Base-by-base conservation (phyloP, 2,797 vertebrate genomes). In the Aythya fuligula region DNA sequence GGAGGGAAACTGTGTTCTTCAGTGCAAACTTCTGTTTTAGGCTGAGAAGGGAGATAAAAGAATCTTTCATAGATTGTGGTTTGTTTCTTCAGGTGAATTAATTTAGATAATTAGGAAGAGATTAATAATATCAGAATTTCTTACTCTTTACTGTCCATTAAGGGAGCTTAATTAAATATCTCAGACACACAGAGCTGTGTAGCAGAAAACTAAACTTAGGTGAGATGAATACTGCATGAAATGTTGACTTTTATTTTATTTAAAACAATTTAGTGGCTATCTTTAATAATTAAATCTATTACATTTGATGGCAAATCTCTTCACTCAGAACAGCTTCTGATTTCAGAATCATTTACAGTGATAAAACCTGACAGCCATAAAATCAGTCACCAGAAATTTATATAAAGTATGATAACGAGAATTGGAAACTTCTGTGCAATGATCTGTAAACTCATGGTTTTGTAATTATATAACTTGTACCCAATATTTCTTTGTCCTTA, bases 351-450 rank as follows among this genome's bases (percentile, higher is more conserved):
- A 69, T 69, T 91, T 64, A 54, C 38, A 62, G 11, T 90, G 80
- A 94, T 81, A 73, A 84, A 94, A 88, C 80, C 43, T 87, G 82
- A 36, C 80, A 88, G 62, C 84, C 57, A 77, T 74, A 74, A 83
- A 73, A 74, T 89, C 83, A 93, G 43, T 64, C 19, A 86, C 34
- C 36, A 89, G 62, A 78, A 93, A 62, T 56, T 5, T 45, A 85
- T 70, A 22, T 78, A 41, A 2, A 24, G 54, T 57, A 77, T 60
- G 57, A 53, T 77, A 84, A 77, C 11, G 21, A 24, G 39, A 81
- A 65, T 28, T 57, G 41, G 45, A 88, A 88, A 69, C 77, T 93
- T 84, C 74, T 9, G 0, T 64, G 30, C 9, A n/a, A 32, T 75
- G 45, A 74, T 72, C 69, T 90, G 21, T 74, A 72, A 88, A 84